Percentiles rank a stretch among this genome's conserved stretches.
Evolutionary conservation across 2,113 vertebrate genomes (phyloP).

Genomic region (Hypomesus transpacificus): DNA sequence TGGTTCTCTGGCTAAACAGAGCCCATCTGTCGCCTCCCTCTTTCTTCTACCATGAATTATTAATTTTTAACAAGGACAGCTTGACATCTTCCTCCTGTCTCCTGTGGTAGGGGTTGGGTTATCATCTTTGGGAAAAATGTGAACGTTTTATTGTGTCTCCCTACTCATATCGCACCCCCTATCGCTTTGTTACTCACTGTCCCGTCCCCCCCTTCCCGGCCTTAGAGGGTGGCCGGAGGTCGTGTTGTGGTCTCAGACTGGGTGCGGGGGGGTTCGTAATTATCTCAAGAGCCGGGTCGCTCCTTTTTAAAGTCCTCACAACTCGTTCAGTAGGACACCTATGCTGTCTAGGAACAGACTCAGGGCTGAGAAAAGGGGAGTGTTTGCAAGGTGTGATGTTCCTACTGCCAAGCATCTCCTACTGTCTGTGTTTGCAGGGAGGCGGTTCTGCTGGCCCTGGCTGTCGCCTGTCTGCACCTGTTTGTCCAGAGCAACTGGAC

Average conservation of each 20-base stretch:
- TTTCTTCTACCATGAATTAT: slow-evolving; percentile 56
- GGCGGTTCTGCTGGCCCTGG: slow-evolving; percentile 76
- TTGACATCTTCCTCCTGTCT: slow-evolving; percentile 33
- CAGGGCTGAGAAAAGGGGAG: too few species aligned
- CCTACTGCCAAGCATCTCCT: too few species aligned
- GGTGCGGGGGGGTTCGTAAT: too few species aligned
- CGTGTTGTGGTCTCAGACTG: background rate
- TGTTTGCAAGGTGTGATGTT: too few species aligned
- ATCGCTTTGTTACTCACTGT: background rate
- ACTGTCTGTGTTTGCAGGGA: slow-evolving; percentile 64
- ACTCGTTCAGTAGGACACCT: too few species aligned
- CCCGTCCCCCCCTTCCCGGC: slow-evolving; percentile 2
- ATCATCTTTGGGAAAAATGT: background rate
- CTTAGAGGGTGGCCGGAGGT: background rate
- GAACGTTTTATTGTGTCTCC: background rate
- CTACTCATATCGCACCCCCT: background rate
- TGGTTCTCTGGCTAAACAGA: slow-evolving; percentile 10
- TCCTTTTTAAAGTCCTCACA: background rate
- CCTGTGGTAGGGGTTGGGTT: background rate
- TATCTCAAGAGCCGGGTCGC: background rate
- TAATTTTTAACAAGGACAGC: slow-evolving; percentile 62
- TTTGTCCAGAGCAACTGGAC: slow-evolving; percentile 98
- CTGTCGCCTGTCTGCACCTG: slow-evolving; percentile 85
- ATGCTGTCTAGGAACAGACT: too few species aligned
- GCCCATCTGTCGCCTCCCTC: background rate